Percentiles rank a stretch among this genome's conserved stretches.
phyloP scores from a whole-genome alignment of 1,140 invertebrate species.

The Bombus superbus region DNA sequence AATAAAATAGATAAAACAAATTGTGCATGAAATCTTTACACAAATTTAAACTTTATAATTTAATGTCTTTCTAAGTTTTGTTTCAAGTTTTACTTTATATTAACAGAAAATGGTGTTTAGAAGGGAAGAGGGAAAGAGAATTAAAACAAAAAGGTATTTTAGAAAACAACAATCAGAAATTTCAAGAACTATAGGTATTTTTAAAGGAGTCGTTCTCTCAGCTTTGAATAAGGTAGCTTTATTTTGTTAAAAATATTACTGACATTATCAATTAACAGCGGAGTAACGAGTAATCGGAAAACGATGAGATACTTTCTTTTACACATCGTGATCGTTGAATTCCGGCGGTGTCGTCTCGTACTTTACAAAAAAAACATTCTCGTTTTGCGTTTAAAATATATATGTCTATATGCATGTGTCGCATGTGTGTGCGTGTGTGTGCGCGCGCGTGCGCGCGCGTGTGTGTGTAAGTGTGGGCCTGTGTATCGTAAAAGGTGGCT shows the following conservation, averaged over 20 bases:
- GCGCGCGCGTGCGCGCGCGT: background rate
- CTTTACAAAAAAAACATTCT: slow-evolving; percentile 33
- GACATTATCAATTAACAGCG: slow-evolving; percentile 51
- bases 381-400: slow-evolving; percentile 33
- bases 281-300: slow-evolving; percentile 46
- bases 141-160: no score
- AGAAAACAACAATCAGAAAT: background rate
- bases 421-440: background rate
- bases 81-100: no score
- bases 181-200: no score
- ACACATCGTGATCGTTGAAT: slow-evolving; percentile 46
- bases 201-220: slow-evolving; percentile 6
- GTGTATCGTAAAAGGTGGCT: slow-evolving; percentile 55
- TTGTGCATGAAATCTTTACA: no score
- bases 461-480: background rate
- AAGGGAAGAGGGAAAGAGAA: no score
- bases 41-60: no score
- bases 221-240: slow-evolving; percentile 48
- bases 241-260: slow-evolving; percentile 56
- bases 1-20: no score
- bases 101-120: no score
- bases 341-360: slow-evolving; percentile 42
- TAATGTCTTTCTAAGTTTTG: no score
- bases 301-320: slow-evolving; percentile 41
- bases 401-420: slow-evolving; percentile 13